Evolutionary conservation across 2,797 vertebrate species (phyloP), one percentile per base, ranked within the genome.

Genomic region (Parauchenoglanis punctatus): DNA sequence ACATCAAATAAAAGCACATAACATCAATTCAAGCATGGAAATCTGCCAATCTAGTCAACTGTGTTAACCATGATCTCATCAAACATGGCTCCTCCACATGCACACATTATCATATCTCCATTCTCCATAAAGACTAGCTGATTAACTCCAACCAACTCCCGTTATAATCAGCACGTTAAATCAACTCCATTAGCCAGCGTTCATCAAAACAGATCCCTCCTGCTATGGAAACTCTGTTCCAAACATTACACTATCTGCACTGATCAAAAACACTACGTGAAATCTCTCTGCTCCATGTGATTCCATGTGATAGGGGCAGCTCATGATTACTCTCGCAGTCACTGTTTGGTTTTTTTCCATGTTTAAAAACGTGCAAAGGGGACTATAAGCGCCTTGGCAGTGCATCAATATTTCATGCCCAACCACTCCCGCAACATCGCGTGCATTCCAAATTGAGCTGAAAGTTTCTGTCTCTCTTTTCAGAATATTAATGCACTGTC

Each of bases 101-200:
- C 73, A 80, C 87, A 87, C 87, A 90, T 91, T 88, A 91, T 91
- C 90, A 90, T 89, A 91, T 90, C 90, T 91, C 31, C 82, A 76
- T 84, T 88, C 88, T 85, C 88, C 88, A 89, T 88, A 91, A 90
- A 83, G 87, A 88, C 85, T 86, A 91, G 89, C 88, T 89, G 88
- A 90, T 91, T 90, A 91, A 91, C 90, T 90, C 85, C 82, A 85
- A 89, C 85, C 85, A 88, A 89, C 81, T 88, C 72, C 10, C 81
- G 83, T 89, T 84, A 86, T 85, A 90, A 88, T 67, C 78, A 73
- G 89, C 73, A 80, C 80, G 81, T 84, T 85, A 90, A 88, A 90
- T 90, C 84, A 88, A 89, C 88, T 90, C 85, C 73, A 91, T 91
- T 91, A 90, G 78, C 82, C 84, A 68, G 85, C 25, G 86, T 86